Conservation (phyloP, 2,113 vertebrate species). For the Chaenocephalus aceratus region DNA sequence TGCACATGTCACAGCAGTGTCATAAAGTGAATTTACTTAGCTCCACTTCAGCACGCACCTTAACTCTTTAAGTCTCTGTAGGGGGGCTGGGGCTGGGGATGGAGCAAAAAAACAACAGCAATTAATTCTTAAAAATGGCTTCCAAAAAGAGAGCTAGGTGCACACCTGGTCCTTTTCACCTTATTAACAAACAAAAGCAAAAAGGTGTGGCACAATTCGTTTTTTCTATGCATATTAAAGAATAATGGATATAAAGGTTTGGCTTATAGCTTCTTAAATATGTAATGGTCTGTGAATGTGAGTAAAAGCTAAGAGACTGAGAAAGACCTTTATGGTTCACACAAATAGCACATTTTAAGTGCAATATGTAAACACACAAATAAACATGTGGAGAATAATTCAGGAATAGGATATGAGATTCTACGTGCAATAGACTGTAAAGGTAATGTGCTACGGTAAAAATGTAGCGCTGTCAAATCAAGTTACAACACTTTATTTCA, state of each 20-base stretch:
- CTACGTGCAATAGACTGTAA: background rate
- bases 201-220: slow-evolving; percentile 30
- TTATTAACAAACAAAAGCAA: slow-evolving; percentile 33
- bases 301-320: slow-evolving; percentile 58
- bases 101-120: slow-evolving; percentile 66
- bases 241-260: slow-evolving; percentile 66
- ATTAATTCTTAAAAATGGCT: slow-evolving; percentile 68
- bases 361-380: slow-evolving; percentile 26
- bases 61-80: slow-evolving; percentile 69
- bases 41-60: slow-evolving; percentile 74
- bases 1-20: slow-evolving; percentile 82
- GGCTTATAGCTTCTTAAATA: slow-evolving; percentile 65
- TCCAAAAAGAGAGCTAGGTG: slow-evolving; percentile 38
- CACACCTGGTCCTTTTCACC: slow-evolving; percentile 61
- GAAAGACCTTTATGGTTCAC: slow-evolving; percentile 55
- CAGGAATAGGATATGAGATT: background rate
- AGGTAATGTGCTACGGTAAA: slow-evolving; percentile 14
- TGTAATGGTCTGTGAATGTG: slow-evolving; percentile 74
- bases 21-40: slow-evolving; percentile 86
- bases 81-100: slow-evolving; percentile 48
- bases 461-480: background rate
- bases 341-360: slow-evolving; percentile 32
- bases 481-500: slow-evolving; percentile 34
- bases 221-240: slow-evolving; percentile 54
- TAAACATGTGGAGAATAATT: slow-evolving; percentile 9